Base-by-base conservation (phyloP, 2,888 invertebrate genomes). In the Flexamia atlantica region DNA sequence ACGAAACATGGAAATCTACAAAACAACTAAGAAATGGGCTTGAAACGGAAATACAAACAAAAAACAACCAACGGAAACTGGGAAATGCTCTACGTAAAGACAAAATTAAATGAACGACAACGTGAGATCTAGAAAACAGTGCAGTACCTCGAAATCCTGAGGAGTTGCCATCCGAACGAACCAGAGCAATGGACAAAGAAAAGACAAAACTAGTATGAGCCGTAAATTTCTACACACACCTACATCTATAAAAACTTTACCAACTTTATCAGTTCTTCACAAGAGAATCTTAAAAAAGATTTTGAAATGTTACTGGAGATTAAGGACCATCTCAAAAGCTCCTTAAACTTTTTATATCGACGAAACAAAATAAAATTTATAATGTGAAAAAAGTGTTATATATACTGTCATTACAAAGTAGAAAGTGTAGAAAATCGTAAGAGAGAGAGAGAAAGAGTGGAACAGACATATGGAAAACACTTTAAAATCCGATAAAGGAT, bases 131-230 rank as follows among this genome's bases (percentile, higher is more conserved):
- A 84, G 79, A 83, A 85, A 85, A 81, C 90, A 90, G 90, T 91
- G 90, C 86, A 87, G 92, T 96, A 96, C 96, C 96, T 96, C 96
- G 94, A 95, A 96, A 93, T 96, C 96, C 96, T 94, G 93, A 92
- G 92, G 92, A 92, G 93, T 91, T 92, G 85, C 80, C 74, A 86
- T 86, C 87, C 79, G 79, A 79, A 79, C 79, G 79, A 79, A 79
- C 79, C 79, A 79, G 50, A 79, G 79, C 50, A 50, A 79, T 79
- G 79, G 46, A 79, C 79, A 79, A 79, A 79, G 79, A 79, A 79
- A 50, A 79, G 28, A 36, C 36, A 79, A 79, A 79, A 57, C 79
- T 79, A 79, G 53, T 79, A 79, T 79, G 79, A 79, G 79, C 79
- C 79, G 53, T 79, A 50, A 32, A 25, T 79, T 10, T 79, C 79